Evolutionary conservation across 1,140 invertebrate species (phyloP).

Genomic region (Drosophila lowei): DNA sequence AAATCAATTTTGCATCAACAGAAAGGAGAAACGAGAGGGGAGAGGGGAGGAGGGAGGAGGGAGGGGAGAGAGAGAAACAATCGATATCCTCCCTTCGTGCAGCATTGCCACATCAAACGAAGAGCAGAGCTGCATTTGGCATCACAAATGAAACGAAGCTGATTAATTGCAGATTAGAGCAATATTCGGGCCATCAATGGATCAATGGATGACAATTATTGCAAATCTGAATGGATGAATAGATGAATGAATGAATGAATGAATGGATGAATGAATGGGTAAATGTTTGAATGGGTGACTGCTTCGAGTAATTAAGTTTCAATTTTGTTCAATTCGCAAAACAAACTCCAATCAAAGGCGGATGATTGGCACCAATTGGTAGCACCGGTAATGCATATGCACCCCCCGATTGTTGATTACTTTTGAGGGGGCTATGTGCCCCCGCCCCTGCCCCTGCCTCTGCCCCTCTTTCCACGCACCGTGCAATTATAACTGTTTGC

Average conservation of each 20-base stretch:
- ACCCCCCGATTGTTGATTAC: slow-evolving; percentile 51
- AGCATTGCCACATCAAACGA: too few relatives aligned
- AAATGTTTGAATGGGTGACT: slow-evolving; percentile 29
- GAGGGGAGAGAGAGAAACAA: slow-evolving; percentile 25
- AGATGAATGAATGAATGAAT: not conserved
- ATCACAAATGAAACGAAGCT: too few relatives aligned
- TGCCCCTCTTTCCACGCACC: too few relatives aligned
- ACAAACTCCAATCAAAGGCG: not conserved
- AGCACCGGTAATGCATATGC: slow-evolving; percentile 7
- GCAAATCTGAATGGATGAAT: not conserved
- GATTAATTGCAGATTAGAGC: too few relatives aligned
- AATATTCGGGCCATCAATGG: too few relatives aligned
- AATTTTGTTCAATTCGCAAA: slow-evolving; percentile 32
- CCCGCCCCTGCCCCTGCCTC: too few relatives aligned
- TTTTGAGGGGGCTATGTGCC: slow-evolving; percentile 56
- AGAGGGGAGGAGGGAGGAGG: slow-evolving; percentile 24
- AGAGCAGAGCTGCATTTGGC: too few relatives aligned
- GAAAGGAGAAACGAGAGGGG: too few relatives aligned
- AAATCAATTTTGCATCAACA: slow-evolving; percentile 53
- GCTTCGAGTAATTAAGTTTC: slow-evolving; percentile 53
- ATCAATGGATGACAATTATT: slow-evolving; percentile 48
- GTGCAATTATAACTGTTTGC: too few relatives aligned
- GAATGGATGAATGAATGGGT: slow-evolving; percentile 8
- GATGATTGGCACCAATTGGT: slow-evolving; percentile 28
- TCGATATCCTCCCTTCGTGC: slow-evolving; percentile 26